phyloP scores from a whole-genome alignment of 2,797 vertebrate genomes.

The Silurus lanzhouensis region DNA sequence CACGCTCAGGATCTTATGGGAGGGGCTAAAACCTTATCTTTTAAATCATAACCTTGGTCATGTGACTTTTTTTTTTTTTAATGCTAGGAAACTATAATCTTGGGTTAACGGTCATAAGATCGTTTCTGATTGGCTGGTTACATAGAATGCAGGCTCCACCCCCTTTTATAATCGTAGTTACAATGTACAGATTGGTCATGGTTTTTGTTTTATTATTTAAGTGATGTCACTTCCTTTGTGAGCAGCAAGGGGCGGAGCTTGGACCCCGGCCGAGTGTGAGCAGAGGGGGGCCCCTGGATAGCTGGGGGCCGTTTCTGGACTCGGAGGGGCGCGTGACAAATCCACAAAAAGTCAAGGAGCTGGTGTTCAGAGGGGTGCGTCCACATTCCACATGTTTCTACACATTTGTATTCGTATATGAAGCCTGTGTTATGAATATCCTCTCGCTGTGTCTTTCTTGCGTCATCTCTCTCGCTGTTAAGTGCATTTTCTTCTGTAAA shows the following conservation, averaged over 20 bases:
- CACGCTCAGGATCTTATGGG: not conserved
- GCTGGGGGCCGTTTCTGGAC: constrained; percentile 81
- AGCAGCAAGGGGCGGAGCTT: constrained; percentile 77
- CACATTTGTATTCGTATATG: no score
- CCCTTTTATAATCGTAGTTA: not conserved
- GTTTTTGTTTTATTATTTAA: not conserved
- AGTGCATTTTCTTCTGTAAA: not conserved
- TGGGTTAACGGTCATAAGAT: not conserved
- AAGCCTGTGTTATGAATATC: no score
- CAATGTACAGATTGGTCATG: no score
- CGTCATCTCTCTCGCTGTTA: no score
- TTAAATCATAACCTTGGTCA: not conserved
- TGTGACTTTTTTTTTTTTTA: not conserved
- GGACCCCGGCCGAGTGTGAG: constrained; percentile 78
- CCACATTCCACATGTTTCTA: not conserved
- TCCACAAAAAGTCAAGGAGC: constrained; percentile 75
- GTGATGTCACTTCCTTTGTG: not conserved
- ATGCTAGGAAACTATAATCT: not conserved
- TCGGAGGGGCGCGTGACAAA: constrained; percentile 78
- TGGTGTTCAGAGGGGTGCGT: constrained; percentile 87
- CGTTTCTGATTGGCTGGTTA: not conserved
- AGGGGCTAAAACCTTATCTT: not conserved
- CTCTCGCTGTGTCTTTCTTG: no score
- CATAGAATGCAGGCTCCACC: not conserved
- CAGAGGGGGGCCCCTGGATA: constrained; percentile 76